Conservation (phyloP, 2,797 vertebrate species). For the Anabas testudineus region DNA sequence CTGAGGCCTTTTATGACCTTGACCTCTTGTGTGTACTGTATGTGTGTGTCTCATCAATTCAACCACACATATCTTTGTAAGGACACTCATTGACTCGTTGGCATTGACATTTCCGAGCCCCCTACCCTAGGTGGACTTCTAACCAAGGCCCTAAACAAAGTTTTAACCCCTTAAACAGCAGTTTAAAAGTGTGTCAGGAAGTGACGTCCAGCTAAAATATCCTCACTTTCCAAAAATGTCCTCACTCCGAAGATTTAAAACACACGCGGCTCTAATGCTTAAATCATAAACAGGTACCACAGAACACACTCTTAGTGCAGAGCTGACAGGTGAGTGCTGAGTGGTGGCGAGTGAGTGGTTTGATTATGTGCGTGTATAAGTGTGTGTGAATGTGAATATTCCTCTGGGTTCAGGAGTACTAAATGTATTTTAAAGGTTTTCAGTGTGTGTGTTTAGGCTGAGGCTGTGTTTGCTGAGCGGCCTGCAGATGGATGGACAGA, state of each 20-base stretch:
- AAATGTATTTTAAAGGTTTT: constrained; percentile 68
- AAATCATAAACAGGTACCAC: constrained; percentile 56
- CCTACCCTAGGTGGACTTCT: neutral
- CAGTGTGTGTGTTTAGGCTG: constrained; percentile 62
- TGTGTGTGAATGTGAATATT: constrained; percentile 22
- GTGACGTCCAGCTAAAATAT: neutral
- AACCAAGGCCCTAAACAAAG: neutral
- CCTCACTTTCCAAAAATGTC: neutral
- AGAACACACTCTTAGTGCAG: constrained; percentile 31
- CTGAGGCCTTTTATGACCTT: constrained; percentile 43
- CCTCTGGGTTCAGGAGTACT: constrained; percentile 56
- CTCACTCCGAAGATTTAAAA: too few species aligned
- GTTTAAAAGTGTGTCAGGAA: too few species aligned
- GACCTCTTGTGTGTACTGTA: constrained; percentile 38
- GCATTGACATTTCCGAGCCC: too few species aligned
- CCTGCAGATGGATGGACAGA: constrained; percentile 65
- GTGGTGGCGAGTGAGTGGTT: constrained; percentile 30
- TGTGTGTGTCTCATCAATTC: constrained; percentile 4
- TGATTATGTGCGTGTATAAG: constrained; percentile 17
- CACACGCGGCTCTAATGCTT: constrained; percentile 34
- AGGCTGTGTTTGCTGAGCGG: constrained; percentile 55
- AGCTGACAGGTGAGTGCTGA: constrained; percentile 65
- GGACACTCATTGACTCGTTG: too few species aligned
- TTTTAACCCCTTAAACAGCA: too few species aligned
- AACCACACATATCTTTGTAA: neutral